phyloP scores from a whole-genome alignment of 2,113 vertebrate genomes.

The Hypocryptadius cinnamomeus region DNA sequence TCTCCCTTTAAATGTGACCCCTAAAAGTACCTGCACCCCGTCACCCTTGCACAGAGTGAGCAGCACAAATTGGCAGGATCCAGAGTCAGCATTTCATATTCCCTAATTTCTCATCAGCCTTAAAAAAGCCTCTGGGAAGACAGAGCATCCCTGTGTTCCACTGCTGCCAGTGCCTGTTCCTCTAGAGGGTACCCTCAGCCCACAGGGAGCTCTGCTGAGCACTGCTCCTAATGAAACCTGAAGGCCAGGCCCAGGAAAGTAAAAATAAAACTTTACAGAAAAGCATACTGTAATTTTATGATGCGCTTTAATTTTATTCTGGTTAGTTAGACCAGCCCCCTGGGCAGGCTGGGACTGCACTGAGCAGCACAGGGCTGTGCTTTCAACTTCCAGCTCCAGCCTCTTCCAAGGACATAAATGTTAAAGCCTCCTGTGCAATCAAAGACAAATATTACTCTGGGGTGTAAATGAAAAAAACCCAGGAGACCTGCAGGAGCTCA shows the following conservation, averaged over 20 bases:
- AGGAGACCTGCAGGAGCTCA: not conserved
- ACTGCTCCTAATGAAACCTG: constrained; percentile 45
- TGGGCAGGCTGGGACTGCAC: constrained; percentile 46
- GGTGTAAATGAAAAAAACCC: not conserved
- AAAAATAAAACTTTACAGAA: constrained; percentile 54
- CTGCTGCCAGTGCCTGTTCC: not conserved
- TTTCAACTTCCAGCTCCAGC: constrained; percentile 8
- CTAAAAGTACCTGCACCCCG: not conserved
- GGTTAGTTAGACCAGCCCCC: constrained; percentile 58
- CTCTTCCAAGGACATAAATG: not conserved
- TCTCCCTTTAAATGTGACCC: not conserved
- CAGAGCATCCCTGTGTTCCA: not conserved
- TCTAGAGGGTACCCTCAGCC: constrained; percentile 57
- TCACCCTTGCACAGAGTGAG: not conserved
- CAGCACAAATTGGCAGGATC: not conserved
- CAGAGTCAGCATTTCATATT: not conserved
- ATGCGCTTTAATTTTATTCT: constrained; percentile 64
- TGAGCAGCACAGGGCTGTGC: not conserved
- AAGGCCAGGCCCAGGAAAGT: constrained; percentile 44
- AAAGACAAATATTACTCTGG: not conserved
- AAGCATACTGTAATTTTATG: constrained; percentile 73
- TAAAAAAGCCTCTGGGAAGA: not conserved
- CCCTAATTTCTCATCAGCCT: not conserved
- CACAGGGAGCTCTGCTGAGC: constrained; percentile 4
- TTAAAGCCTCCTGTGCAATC: constrained; percentile 50